A percentile compares a stretch with the other conserved stretches of the same genome.
Evolutionary conservation across 2,797 vertebrate species (phyloP).

Genomic region (Nannoperca obscura): DNA sequence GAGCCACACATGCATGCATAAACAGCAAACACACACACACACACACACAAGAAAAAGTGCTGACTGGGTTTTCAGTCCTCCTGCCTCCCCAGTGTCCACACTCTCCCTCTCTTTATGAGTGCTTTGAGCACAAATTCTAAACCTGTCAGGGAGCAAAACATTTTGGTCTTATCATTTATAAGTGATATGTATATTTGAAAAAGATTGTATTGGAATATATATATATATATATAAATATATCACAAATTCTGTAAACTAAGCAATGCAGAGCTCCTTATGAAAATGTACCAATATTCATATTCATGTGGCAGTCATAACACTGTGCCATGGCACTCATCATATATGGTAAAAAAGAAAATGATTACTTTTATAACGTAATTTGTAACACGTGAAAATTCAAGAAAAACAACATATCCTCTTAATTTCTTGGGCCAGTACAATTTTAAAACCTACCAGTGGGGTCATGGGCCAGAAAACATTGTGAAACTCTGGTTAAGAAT

Average conservation of each 20-base stretch:
- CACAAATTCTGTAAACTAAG: neutral
- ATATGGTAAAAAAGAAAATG: neutral
- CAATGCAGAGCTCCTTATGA: neutral
- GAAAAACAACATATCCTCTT: neutral
- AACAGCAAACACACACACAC: constrained; percentile 14
- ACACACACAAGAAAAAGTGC: constrained; percentile 17
- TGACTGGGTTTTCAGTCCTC: constrained; percentile 17
- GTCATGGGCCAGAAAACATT: neutral
- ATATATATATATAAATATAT: neutral
- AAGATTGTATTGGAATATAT: neutral
- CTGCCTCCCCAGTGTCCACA: constrained; percentile 3
- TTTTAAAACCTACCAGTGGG: neutral
- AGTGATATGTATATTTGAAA: neutral
- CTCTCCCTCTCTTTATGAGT: neutral
- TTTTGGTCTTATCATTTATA: neutral
- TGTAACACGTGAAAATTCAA: neutral
- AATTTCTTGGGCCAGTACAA: neutral
- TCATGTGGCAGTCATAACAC: neutral
- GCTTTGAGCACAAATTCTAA: neutral
- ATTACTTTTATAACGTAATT: neutral
- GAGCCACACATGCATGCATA: constrained; percentile 32
- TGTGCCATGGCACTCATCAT: neutral
- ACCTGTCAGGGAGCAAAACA: neutral
- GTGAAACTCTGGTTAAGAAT: neutral
- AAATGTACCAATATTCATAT: neutral